Conservation (phyloP, 2,113 vertebrate genomes). For the Silurus glanis region DNA sequence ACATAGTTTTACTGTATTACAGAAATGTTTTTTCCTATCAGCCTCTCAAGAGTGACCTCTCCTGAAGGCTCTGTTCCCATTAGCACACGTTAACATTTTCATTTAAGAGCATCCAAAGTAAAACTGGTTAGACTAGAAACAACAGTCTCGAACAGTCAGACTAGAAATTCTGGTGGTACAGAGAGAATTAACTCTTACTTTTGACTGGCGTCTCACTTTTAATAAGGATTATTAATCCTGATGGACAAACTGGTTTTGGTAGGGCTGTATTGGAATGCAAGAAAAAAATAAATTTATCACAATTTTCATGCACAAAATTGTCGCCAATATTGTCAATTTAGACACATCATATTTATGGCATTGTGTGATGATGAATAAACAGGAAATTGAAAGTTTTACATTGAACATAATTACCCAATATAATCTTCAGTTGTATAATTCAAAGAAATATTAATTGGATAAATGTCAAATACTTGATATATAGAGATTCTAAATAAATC, state of each 20-base stretch:
- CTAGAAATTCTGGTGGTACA: background rate
- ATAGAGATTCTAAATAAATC: background rate
- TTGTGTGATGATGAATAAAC: background rate
- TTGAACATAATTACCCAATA: too few species aligned
- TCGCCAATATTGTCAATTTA: background rate
- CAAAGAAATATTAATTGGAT: too few species aligned
- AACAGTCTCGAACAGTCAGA: background rate
- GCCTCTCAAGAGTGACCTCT: background rate
- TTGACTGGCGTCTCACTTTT: background rate
- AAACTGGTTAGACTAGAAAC: conserved; percentile 7
- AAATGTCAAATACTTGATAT: too few species aligned
- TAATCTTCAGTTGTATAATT: too few species aligned
- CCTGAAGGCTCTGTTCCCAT: background rate
- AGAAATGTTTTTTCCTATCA: background rate
- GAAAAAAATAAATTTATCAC: background rate
- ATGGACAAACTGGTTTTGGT: background rate
- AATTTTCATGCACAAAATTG: background rate
- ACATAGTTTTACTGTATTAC: conserved; percentile 24
- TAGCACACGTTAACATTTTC: background rate
- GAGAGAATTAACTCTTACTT: background rate
- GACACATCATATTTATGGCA: background rate
- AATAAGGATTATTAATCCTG: background rate
- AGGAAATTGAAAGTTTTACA: background rate
- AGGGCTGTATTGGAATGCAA: background rate
- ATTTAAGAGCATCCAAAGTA: background rate